Evolutionary conservation across 2,113 vertebrate genomes (phyloP).

Genomic region (Pygathrix nemaeus): DNA sequence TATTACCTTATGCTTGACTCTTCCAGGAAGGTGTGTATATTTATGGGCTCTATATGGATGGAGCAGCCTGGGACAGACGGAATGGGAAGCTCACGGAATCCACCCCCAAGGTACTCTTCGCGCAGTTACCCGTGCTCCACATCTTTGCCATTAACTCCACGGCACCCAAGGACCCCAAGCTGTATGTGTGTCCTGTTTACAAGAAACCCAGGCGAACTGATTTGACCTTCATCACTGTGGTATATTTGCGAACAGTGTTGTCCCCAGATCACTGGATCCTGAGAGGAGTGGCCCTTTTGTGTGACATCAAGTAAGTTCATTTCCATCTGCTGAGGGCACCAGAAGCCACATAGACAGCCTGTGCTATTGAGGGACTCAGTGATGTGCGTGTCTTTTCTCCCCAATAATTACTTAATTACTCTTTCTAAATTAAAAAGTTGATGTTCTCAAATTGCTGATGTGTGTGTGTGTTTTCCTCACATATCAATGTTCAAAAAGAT

Average conservation of each 20-base stretch:
- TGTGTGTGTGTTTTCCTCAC: background rate
- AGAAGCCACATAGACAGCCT: fast-evolving
- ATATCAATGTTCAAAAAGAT: background rate
- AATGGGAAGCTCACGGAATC: constrained; percentile 83
- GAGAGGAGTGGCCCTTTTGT: constrained; percentile 87
- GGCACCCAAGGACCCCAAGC: constrained; percentile 80
- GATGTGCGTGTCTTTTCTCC: background rate
- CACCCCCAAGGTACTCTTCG: constrained; percentile 86
- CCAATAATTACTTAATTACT: background rate
- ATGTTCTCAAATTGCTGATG: background rate
- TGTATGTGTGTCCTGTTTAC: constrained; percentile 88
- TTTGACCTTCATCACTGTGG: constrained; percentile 84
- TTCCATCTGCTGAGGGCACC: background rate
- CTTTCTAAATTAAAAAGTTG: constrained; percentile 51
- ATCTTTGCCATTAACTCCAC: constrained; percentile 85
- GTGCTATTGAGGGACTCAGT: background rate
- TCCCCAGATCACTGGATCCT: constrained; percentile 88
- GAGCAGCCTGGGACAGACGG: constrained; percentile 86
- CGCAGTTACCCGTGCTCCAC: constrained; percentile 84
- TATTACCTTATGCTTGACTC: background rate
- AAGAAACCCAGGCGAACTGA: constrained; percentile 86
- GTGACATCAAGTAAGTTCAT: constrained; percentile 85
- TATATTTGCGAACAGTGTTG: constrained; percentile 82
- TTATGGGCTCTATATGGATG: constrained; percentile 86
- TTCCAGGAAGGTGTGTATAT: constrained; percentile 87